Base-by-base conservation (phyloP, 2,888 invertebrate species). In the Scelioninae gen. 1 region DNA sequence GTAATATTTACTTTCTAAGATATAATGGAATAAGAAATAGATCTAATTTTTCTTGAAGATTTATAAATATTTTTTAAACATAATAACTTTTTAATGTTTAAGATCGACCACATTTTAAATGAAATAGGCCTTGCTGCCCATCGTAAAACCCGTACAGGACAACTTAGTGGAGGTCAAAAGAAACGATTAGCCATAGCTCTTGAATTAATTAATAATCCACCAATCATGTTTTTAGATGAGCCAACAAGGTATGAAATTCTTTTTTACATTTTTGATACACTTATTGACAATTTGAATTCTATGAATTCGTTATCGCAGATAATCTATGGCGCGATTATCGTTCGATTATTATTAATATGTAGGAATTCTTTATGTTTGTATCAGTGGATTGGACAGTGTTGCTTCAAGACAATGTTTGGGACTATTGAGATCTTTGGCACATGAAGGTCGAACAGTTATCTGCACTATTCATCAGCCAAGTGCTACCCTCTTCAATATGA, bases 391-490 rank as follows among this genome's bases (percentile, higher is more conserved):
- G 86, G 97, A 97, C 92, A 96, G 96, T 90, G 95, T 96, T 43
- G 95, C 96, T 51, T 96, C 97, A 75, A 96, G 96, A 92, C 97
- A 98, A 91, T 95, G 97, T 90, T 93, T 98, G 71, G 94, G 94
- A 80, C 92, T 98, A 80, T 93, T 98, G 63, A 97, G 96, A 92
- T 94, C 96, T 85, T 92, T 98, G 86, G 97, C 98, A 0, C 92
- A 94, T 75, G 96, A 97, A 88, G 98, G 98, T 8, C 94, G 97
- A 86, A 98, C 97, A 2, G 95, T 98, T 79, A 95, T 98, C 71
- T 96, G 97, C 89, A 96, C 97, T 15, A 97, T 98, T 89, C 98
- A 98, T 92, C 98, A 98, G 92, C 98, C 98, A 0, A 97, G 97
- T 79, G 97, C 97, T 2, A 93, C 95, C 60, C 93, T 98, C 53